Evolutionary conservation across 2,113 vertebrate genomes (phyloP).

Genomic region (Peromyscus polionotus): DNA sequence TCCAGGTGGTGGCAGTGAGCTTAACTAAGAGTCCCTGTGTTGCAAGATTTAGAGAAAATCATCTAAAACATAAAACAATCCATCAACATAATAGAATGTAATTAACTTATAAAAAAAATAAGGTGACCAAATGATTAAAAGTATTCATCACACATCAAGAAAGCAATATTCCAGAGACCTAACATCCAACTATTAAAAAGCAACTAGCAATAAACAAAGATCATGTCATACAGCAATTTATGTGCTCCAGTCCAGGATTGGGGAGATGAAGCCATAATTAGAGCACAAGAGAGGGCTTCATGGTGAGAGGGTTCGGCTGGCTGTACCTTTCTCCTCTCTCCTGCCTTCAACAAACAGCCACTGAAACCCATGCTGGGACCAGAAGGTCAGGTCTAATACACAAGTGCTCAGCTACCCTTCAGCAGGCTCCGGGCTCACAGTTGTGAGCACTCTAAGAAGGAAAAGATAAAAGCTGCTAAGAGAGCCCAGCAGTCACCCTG

Average conservation of each 20-base stretch:
- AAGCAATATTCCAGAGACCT: slow-evolving; percentile 76
- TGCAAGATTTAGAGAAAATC: slow-evolving; percentile 76
- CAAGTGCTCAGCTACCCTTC: not conserved
- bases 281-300: not conserved
- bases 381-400: slow-evolving; percentile 41
- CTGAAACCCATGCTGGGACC: not conserved
- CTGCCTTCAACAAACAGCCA: not conserved
- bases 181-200: slow-evolving; percentile 71
- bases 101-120: slow-evolving; percentile 80
- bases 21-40: slow-evolving; percentile 70
- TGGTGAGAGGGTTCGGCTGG: not conserved
- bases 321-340: not conserved
- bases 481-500: not conserved
- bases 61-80: slow-evolving; percentile 82
- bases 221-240: slow-evolving; percentile 46
- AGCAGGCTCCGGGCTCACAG: not conserved
- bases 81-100: slow-evolving; percentile 83
- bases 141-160: slow-evolving; percentile 80
- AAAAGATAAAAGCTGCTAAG: not conserved
- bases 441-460: not conserved
- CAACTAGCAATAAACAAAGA: slow-evolving; percentile 70
- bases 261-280: slow-evolving; percentile 31
- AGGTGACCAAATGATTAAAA: slow-evolving; percentile 80
- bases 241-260: not conserved
- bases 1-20: slow-evolving; percentile 73